phyloP scores from a whole-genome alignment of 2,888 invertebrate genomes.

The Scaptomyza caliginosa region DNA sequence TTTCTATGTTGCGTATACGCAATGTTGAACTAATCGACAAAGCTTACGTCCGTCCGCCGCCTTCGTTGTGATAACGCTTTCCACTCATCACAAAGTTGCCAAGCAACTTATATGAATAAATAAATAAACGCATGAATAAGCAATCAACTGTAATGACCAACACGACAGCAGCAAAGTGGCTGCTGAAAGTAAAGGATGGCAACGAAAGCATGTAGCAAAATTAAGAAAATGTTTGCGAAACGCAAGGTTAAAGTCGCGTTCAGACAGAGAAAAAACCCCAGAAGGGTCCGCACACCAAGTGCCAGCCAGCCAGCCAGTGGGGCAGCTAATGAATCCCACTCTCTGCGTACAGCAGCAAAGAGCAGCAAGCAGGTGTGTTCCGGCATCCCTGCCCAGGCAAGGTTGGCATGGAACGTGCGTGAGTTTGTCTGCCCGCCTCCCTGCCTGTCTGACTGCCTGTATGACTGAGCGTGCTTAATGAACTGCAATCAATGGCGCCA shows the following conservation, averaged over 20 bases:
- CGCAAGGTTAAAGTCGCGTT: conserved; percentile 42
- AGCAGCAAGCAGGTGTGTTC: conserved; percentile 49
- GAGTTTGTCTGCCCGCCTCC: conserved; percentile 12
- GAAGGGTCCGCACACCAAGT: conserved; percentile 43
- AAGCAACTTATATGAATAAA: conserved; percentile 68
- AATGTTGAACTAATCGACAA: conserved; percentile 17
- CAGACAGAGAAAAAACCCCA: conserved; percentile 15
- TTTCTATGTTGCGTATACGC: conserved; percentile 32
- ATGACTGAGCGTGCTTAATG: conserved; percentile 70
- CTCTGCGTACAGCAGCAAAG: conserved; percentile 7
- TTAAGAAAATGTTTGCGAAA: conserved; percentile 61
- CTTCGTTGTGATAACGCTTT: conserved; percentile 39
- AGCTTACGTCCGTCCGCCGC: conserved; percentile 14
- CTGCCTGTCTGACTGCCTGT: conserved; percentile 12
- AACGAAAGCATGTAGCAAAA: conserved; percentile 20
- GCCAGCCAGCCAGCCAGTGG: conserved; percentile 8
- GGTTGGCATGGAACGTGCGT: conserved; percentile 40
- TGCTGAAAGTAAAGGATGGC: background rate
- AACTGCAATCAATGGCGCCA: conserved; percentile 76
- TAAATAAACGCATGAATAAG: conserved; percentile 77
- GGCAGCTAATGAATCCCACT: conserved; percentile 63
- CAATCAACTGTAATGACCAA: conserved; percentile 73
- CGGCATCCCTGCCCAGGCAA: conserved; percentile 15
- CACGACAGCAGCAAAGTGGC: conserved; percentile 17
- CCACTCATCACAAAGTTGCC: conserved; percentile 39